Evolutionary conservation across 2,888 invertebrate genomes (phyloP).

Genomic region (Brenthis ino): DNA sequence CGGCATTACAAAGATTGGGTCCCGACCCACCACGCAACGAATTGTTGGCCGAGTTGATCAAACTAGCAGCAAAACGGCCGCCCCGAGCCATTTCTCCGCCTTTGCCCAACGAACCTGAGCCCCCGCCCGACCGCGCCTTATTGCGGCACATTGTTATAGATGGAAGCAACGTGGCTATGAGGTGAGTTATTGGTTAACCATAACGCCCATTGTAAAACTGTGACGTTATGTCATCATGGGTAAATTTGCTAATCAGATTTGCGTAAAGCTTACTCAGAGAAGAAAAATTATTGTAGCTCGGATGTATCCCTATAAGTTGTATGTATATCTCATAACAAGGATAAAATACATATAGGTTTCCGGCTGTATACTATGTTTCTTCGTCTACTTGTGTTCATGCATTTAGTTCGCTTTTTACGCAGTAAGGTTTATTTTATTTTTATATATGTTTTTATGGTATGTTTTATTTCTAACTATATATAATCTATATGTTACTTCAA

Average conservation of each 20-base stretch:
- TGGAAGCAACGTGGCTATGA: constrained; percentile 97
- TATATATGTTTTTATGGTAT: too few species aligned
- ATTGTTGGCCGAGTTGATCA: constrained; percentile 93
- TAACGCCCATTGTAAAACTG: too few species aligned
- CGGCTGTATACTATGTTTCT: constrained; percentile 11
- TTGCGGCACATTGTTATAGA: constrained; percentile 93
- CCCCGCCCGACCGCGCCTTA: constrained; percentile 64
- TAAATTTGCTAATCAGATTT: too few species aligned
- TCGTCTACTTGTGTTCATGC: not conserved
- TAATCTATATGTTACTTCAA: too few species aligned
- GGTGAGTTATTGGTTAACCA: constrained; percentile 68
- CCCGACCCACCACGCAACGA: constrained; percentile 93
- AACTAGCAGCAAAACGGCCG: constrained; percentile 85
- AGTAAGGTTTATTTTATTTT: too few species aligned
- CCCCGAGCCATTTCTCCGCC: constrained; percentile 63
- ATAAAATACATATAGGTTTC: not conserved
- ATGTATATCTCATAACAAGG: too few species aligned
- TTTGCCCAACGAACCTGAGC: constrained; percentile 60
- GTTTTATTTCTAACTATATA: too few species aligned
- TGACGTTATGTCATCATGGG: too few species aligned
- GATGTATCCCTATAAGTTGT: not conserved
- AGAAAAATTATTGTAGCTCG: not conserved
- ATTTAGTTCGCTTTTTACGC: too few species aligned
- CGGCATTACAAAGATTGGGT: constrained; percentile 92
- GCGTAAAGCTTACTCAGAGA: too few species aligned